Evolutionary conservation across 2,888 invertebrate genomes (phyloP).

Genomic region (Phyto melanocephala): DNA sequence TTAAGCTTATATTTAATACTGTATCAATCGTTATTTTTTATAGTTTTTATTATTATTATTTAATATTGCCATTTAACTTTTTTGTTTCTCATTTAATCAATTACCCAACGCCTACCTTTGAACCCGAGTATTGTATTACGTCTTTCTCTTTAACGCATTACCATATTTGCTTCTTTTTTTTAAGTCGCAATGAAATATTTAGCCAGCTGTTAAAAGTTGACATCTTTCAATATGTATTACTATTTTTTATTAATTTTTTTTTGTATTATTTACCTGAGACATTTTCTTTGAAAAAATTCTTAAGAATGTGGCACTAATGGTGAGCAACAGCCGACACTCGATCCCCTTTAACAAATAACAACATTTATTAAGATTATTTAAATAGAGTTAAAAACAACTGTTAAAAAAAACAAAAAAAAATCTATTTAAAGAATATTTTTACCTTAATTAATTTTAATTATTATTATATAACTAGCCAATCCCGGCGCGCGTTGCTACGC

Average conservation of each 20-base stretch:
- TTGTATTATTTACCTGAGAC: background rate
- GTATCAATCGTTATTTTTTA: too few species aligned
- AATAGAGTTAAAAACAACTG: too few species aligned
- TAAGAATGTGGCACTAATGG: background rate
- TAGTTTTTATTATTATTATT: too few species aligned
- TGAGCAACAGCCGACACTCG: background rate
- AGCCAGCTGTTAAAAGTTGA: background rate
- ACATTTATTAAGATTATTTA: too few species aligned
- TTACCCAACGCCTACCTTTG: background rate
- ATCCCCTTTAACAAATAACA: too few species aligned
- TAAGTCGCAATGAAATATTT: background rate
- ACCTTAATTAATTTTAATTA: too few species aligned
- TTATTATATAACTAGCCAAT: too few species aligned
- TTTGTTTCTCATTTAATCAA: background rate
- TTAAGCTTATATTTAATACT: too few species aligned
- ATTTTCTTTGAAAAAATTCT: background rate
- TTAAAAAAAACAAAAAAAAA: too few species aligned
- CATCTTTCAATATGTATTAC: background rate
- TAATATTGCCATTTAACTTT: background rate
- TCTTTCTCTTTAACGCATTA: background rate
- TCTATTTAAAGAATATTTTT: too few species aligned
- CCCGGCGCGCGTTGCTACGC: too few species aligned
- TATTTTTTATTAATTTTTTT: background rate
- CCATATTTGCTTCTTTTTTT: background rate
- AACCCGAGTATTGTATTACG: background rate